Evolutionary conservation across 2,113 vertebrate genomes (phyloP), one percentile per base, ranked within the genome.

Genomic region (Trichechus manatus): DNA sequence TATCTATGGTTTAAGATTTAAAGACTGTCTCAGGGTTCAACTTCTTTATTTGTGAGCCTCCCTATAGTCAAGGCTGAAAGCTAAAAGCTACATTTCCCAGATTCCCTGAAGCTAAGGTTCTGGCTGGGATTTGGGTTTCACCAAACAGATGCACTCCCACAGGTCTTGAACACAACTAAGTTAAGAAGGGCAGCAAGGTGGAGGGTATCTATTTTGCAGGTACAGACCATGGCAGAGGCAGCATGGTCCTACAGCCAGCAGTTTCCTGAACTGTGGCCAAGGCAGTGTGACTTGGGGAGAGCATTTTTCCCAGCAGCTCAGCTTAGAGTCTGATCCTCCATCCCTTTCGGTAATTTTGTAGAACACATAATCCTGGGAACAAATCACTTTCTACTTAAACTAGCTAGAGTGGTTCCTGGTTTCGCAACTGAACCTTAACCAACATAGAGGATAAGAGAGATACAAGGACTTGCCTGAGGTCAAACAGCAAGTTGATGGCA

Each of bases 351-450:
- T 2, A 1, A 66, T 91, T 79, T 87, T 74, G 6, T 44, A 91
- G 36, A 23, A 79, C 44, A 80, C 33, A 7, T 66, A 87, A 95
- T 80, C 64, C 44, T 68, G 6, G 42, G 31, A 93, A 81, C 85
- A 85, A 80, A 75, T 64, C 6, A 33, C 47, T 78, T 83, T 84
- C 59, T 63, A 17, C 47, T 91, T 87, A 85, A 84, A 91, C 63
- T 42, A 72, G 27, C 61, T 63, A 50, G 31, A 89, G 15, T 68
- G 44, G 6, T 80, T 83, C 63, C 80, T 93, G 87, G 59, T 91
- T 93, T 91, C 78, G 22, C 20, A 91, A 53, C 20, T 29, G 63
- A 17, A 27, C 53, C 44, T 79, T 84, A 87, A 23, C 29, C 70
- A 83, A 29, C 10, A n/a, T 3, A n/a, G 36, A 88, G 23, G 72